Conservation (phyloP, 1,140 invertebrate genomes). For the Trachymyrmex cornetzi region DNA sequence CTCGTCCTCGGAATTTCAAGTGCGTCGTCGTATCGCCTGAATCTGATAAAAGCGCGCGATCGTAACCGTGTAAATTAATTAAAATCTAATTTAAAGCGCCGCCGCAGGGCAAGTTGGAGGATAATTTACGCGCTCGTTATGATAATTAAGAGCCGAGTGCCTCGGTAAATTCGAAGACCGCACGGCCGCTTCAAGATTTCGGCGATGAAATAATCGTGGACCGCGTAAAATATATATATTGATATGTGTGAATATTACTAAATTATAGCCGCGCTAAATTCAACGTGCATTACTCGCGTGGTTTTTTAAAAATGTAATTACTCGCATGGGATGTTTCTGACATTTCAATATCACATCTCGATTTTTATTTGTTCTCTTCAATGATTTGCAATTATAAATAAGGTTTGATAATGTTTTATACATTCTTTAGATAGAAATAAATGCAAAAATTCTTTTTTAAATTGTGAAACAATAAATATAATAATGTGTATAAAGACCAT, state of each 20-base stretch:
- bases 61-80: constrained; percentile 63
- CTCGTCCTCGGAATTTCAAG: constrained; percentile 76
- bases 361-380: too few species aligned
- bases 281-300: too few species aligned
- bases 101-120: not conserved
- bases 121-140: constrained; percentile 53
- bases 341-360: too few species aligned
- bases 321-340: too few species aligned
- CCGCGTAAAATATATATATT: not conserved
- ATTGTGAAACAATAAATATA: too few species aligned
- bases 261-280: not conserved
- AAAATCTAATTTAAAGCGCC: constrained; percentile 62
- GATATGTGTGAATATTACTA: not conserved
- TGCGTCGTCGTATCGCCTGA: constrained; percentile 34
- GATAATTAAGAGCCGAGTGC: constrained; percentile 38
- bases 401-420: too few species aligned
- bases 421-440: too few species aligned
- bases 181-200: not conserved
- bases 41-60: constrained; percentile 66
- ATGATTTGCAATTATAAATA: too few species aligned
- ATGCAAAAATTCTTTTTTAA: too few species aligned
- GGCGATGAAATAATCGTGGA: not conserved
- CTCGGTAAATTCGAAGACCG: constrained; percentile 13
- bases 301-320: too few species aligned
- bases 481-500: too few species aligned